Evolutionary conservation across 2,113 vertebrate genomes (phyloP), one percentile per base, ranked within the genome.

Genomic region (Osmerus eperlanus): DNA sequence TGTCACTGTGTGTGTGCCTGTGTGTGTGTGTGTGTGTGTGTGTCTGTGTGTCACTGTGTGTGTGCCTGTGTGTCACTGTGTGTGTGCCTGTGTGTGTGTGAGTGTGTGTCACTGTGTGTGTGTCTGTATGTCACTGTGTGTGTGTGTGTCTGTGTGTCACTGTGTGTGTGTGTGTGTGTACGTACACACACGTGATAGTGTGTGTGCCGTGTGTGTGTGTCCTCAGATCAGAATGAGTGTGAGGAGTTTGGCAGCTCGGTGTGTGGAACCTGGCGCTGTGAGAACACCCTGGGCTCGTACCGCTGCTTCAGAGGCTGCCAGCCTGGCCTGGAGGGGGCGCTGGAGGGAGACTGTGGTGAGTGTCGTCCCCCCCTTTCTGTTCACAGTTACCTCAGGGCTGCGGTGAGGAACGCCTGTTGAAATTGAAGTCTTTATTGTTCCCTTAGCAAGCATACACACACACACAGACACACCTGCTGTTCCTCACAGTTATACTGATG

Each of bases 261-360:
- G 62, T 92, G 92, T 77, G 90, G 91, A 55, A 81, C 83, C 74
- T 92, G 88, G 89, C 86, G 65, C 80, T 93, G 91, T n/a, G 85
- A 92, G 78, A 93, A 93, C 84, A 92, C 89, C 70, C 76, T 92
- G n/a, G 91, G 92, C 53, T 92, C 92, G 3, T 92, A 91, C 71
- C 84, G 85, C 47, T 92, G 92, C 74, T 88, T 91, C 74, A 85
- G 82, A 84, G 85, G 78, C 69, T 91, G 91, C 77, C 89, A 89
- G 73, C 82, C 87, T 2, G 87, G 90, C 63, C 72, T 86, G 14
- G 65, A 81, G 21, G 85, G 78, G 65, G 84, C 78, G 3, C 82
- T 84, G 16, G 47, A 71, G 70, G 78, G 78, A 68, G 84, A 82
- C 74, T 92, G 90, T 15, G 91, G 92, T 92, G 76, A 91, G 92